phyloP scores from a whole-genome alignment of 2,797 vertebrate species.

The Phataginus tricuspis region DNA sequence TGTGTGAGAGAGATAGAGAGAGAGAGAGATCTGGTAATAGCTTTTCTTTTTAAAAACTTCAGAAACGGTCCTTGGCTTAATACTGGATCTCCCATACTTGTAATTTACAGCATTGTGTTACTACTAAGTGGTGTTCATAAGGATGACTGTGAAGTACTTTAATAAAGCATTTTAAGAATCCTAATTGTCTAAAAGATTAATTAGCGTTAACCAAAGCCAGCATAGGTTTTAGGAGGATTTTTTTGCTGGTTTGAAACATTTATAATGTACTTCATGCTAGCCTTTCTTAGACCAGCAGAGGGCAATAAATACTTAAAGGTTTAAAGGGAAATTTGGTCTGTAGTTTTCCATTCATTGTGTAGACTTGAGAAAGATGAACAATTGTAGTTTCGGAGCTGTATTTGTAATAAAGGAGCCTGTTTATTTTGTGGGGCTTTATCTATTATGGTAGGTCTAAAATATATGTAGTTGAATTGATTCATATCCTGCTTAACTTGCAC shows the following conservation, averaged over 20 bases:
- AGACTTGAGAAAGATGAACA: slow-evolving; percentile 15
- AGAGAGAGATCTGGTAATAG: not conserved
- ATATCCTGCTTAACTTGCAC: not conserved
- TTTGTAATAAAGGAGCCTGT: slow-evolving; percentile 21
- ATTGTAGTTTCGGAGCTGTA: not conserved
- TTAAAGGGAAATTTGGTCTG: slow-evolving; percentile 28
- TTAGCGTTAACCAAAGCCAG: not conserved
- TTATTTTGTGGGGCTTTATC: slow-evolving; percentile 9
- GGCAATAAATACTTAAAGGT: slow-evolving; percentile 77
- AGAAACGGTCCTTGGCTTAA: not conserved
- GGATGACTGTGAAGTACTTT: not conserved
- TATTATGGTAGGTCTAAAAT: not conserved
- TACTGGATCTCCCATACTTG: not conserved
- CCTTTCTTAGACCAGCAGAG: slow-evolving; percentile 76
- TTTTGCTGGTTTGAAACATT: slow-evolving; percentile 9
- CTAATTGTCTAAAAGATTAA: not conserved
- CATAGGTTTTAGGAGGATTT: slow-evolving; percentile 25
- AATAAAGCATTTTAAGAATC: slow-evolving; percentile 1
- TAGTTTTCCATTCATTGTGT: slow-evolving; percentile 48
- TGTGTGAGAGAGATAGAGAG: too few relatives aligned
- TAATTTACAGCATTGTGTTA: not conserved
- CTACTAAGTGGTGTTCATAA: not conserved
- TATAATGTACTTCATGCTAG: not conserved
- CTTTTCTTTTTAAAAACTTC: slow-evolving; percentile 53
- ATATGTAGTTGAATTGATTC: not conserved